Evolutionary conservation across 2,888 invertebrate species (phyloP).

Genomic region (Pollenia griseotomentosa): DNA sequence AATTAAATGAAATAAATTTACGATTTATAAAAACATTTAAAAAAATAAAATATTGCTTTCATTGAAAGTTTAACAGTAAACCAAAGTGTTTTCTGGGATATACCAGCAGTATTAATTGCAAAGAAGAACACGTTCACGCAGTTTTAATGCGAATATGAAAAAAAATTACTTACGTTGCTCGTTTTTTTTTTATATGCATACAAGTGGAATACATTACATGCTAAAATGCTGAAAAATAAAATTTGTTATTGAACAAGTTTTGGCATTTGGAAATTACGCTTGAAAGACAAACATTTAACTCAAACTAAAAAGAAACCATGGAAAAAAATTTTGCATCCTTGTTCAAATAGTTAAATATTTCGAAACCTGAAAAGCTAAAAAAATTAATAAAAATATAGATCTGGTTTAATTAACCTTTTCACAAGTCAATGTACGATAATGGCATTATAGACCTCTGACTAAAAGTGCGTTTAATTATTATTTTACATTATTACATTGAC

Average conservation of each 20-base stretch:
- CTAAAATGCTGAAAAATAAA: constrained; percentile 49
- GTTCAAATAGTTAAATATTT: constrained; percentile 37
- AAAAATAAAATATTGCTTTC: no score
- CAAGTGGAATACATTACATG: constrained; percentile 48
- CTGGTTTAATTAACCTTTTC: constrained; percentile 27
- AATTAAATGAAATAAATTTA: no score
- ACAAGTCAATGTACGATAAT: constrained; percentile 30
- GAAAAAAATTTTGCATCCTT: constrained; percentile 42
- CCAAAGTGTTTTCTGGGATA: background rate
- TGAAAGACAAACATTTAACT: constrained; percentile 39
- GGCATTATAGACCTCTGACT: background rate
- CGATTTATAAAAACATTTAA: no score
- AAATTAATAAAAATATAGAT: constrained; percentile 7
- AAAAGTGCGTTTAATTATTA: background rate
- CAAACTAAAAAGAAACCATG: constrained; percentile 14
- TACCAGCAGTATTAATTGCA: constrained; percentile 35
- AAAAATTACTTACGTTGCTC: constrained; percentile 13
- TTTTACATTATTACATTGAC: background rate
- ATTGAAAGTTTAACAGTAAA: no score
- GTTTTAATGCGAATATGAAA: constrained; percentile 27
- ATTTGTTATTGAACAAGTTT: constrained; percentile 65
- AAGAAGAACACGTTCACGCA: constrained; percentile 50
- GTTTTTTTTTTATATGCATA: constrained; percentile 19
- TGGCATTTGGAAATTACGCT: constrained; percentile 46
- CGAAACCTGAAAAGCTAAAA: constrained; percentile 2